A percentile compares a stretch with the other conserved stretches of the same genome.
These are phyloP conservation scores for Choristoneura fumiferana DNA, from an alignment of 1,140 invertebrate species.

Conservation along the genomic window DNA sequence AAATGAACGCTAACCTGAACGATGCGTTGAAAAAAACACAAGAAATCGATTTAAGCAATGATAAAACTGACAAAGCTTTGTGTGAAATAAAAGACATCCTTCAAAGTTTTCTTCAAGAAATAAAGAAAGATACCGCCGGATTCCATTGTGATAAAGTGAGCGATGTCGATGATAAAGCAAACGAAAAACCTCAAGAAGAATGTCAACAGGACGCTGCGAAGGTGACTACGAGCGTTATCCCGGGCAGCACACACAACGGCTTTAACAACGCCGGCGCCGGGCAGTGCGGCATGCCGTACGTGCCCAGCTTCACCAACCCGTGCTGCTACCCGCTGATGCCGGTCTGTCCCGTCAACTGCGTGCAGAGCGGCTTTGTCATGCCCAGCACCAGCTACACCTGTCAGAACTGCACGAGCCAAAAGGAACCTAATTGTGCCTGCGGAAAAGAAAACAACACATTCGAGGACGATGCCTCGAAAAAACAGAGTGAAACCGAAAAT, in stretches of 20 bases:
- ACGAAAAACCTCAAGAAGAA: constrained; percentile 20
- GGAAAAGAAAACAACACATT: constrained; percentile 22
- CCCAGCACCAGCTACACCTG: constrained; percentile 55
- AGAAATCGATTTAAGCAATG: constrained; percentile 36
- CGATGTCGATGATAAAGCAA: constrained; percentile 21
- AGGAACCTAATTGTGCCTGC: not conserved
- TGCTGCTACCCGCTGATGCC: constrained; percentile 62
- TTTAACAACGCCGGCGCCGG: constrained; percentile 36
- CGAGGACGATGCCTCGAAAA: not conserved
- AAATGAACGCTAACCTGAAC: constrained; percentile 29
- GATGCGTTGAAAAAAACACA: constrained; percentile 47
- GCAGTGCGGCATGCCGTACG: constrained; percentile 32
- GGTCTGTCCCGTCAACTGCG: constrained; percentile 55
- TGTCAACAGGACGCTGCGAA: constrained; percentile 28
- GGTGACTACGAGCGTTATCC: constrained; percentile 25
- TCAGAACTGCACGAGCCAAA: constrained; percentile 3
- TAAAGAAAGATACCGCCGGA: constrained; percentile 54
- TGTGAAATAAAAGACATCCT: constrained; percentile 67
- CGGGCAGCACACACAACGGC: constrained; percentile 37
- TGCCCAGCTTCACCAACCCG: constrained; percentile 44
- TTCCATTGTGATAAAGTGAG: constrained; percentile 42
- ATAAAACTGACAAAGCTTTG: constrained; percentile 61
- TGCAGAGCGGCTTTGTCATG: constrained; percentile 49
- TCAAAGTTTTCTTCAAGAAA: constrained; percentile 61
- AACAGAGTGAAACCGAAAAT: constrained; percentile 48